Base-by-base conservation (phyloP, 2,797 vertebrate genomes). In the Molossus molossus region DNA sequence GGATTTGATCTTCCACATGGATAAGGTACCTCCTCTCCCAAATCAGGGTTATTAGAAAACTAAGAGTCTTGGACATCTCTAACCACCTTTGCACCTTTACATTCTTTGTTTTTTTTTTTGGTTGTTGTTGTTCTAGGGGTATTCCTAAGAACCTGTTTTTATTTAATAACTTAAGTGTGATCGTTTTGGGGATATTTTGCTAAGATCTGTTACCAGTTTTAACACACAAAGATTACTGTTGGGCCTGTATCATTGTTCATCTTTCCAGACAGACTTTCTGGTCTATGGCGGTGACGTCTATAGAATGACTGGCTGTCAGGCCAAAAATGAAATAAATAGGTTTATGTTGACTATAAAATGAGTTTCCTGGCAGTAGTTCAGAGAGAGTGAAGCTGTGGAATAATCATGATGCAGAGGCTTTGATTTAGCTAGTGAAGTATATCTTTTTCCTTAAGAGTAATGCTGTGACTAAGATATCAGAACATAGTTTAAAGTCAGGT, bases 1-100 rank as follows among this genome's bases (percentile, higher is more conserved):
- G 96, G 99, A 99, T 96, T 98, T 99, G 96, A 99, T 99, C 98
- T 99, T 99, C 97, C 99, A 99, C 94, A 98, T 99, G 99, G 99
- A 99, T 97, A 99, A 99, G 98, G 99, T 99, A 97, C 80, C 97
- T 58, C 53, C 62, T 81, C 3, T 70, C 11, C 15, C 55, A 12
- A 55, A 37, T 9, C 25, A 58, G 9, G 15, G 7, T 33, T 87
- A 10, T 37, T 55, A 4, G 79, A 25, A 79, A 70, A 60, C 85
- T 58, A 9, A 67, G 45, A 58, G 37, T 23, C 62, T 14, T 27
- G 25, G 37, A 33, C 25, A 40, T 67, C 9, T 73, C 27, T 33
- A 40, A 17, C 33, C 1, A 3, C 6, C 37, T 67, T 18, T 48
- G 3, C 14, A 4, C 57, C 18, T 60, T 37, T 50, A 4, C 27